These are phyloP conservation scores for Dicroscelio sp. DNA, from an alignment of 2,888 invertebrate species.

Conservation along the genomic window DNA sequence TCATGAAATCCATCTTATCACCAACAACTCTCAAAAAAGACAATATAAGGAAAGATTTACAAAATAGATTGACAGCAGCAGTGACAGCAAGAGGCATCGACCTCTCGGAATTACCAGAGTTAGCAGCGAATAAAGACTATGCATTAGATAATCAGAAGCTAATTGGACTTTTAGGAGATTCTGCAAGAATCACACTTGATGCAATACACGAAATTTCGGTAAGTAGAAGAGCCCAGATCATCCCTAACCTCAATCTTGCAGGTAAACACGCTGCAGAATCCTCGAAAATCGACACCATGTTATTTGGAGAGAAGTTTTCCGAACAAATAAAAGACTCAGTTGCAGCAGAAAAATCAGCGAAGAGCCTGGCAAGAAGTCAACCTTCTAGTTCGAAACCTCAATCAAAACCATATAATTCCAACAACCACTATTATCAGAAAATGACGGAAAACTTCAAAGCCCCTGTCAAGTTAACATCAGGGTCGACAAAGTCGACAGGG, in stretches of 20 bases:
- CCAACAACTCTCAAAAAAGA: not conserved
- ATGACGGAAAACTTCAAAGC: constrained; percentile 26
- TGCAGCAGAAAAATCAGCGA: constrained; percentile 18
- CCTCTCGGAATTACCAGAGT: not conserved
- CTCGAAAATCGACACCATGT: not conserved
- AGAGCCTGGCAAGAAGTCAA: not conserved
- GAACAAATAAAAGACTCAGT: constrained; percentile 5
- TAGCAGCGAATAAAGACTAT: not conserved
- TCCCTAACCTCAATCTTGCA: not conserved
- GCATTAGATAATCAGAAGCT: not conserved
- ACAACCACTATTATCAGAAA: not conserved
- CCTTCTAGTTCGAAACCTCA: not conserved
- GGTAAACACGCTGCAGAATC: not conserved
- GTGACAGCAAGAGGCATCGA: not conserved
- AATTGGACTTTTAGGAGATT: not conserved
- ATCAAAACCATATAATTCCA: not conserved
- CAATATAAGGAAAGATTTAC: not conserved
- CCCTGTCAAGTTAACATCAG: not conserved
- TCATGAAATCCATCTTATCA: not conserved
- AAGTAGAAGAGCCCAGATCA: not conserved
- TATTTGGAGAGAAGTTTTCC: constrained; percentile 6
- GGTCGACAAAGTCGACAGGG: not conserved
- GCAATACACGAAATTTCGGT: not conserved
- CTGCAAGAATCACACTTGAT: not conserved
- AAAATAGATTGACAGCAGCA: not conserved